Conservation (phyloP, 2,113 vertebrate genomes). For the Actinemys pallida region DNA sequence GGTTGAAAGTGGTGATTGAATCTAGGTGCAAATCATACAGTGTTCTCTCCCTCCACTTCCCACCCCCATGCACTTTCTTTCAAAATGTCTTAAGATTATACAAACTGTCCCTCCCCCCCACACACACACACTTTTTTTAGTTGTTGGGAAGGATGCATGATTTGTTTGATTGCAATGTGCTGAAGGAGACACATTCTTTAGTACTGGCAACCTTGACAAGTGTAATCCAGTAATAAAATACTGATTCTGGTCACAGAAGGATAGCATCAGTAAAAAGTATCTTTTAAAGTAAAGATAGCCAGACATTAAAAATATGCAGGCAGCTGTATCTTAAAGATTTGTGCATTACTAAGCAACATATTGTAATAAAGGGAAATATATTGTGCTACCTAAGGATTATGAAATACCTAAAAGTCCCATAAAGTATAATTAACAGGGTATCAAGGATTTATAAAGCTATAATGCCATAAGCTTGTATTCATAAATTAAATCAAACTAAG, state of each 20-base stretch:
- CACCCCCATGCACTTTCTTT: neutral
- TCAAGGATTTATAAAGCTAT: conserved; percentile 42
- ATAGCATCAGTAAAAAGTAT: neutral
- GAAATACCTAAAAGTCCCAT: neutral
- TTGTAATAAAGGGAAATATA: conserved; percentile 22
- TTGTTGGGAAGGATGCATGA: neutral
- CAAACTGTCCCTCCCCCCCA: neutral
- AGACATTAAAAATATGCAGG: neutral
- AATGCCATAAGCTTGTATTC: conserved; percentile 6
- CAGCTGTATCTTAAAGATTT: neutral
- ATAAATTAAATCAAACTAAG: conserved; percentile 21
- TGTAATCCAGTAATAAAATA: neutral
- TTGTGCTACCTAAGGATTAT: conserved; percentile 16
- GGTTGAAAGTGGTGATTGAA: neutral
- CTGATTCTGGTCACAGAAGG: neutral
- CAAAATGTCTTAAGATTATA: neutral
- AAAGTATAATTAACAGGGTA: conserved; percentile 32
- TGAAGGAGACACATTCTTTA: neutral
- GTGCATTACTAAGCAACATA: neutral
- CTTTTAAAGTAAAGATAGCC: neutral
- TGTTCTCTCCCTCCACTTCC: neutral
- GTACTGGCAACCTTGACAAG: neutral
- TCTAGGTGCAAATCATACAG: conserved; percentile 36
- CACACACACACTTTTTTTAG: neutral
- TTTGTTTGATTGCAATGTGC: neutral